A percentile compares a stretch with the other conserved stretches of the same genome.
Conservation (phyloP, 1,140 invertebrate genomes). For the Drosophila neocordata region DNA sequence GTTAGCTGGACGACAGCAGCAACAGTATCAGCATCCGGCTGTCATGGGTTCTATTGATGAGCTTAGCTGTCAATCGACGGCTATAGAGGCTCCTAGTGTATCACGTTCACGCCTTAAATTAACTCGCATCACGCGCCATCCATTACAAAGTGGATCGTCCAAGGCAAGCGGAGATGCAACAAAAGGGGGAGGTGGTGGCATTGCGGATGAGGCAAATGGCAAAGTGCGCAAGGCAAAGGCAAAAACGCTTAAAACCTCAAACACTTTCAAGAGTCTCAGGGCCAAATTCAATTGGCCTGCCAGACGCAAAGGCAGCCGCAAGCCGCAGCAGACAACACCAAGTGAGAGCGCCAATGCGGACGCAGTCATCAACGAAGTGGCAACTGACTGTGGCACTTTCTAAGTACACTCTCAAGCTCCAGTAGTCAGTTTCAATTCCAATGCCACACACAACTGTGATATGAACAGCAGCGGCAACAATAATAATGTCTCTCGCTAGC, state of each 20-base stretch:
- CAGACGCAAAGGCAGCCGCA: constrained; percentile 56
- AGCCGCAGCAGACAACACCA: constrained; percentile 23
- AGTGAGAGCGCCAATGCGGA: constrained; percentile 1
- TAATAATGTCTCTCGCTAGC: constrained; percentile 45
- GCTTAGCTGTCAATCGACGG: constrained; percentile 49
- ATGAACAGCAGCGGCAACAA: constrained; percentile 59
- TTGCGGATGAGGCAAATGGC: constrained; percentile 42
- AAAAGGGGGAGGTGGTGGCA: neutral
- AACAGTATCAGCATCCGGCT: constrained; percentile 33
- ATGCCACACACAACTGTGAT: constrained; percentile 69
- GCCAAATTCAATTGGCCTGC: constrained; percentile 74
- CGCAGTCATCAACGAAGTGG: constrained; percentile 8
- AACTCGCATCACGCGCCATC: constrained; percentile 69
- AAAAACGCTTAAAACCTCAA: constrained; percentile 57
- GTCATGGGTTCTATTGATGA: constrained; percentile 74
- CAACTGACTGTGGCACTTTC: constrained; percentile 45
- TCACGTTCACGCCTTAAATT: constrained; percentile 70
- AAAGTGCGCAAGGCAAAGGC: constrained; percentile 68
- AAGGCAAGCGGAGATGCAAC: neutral
- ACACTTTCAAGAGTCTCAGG: constrained; percentile 54
- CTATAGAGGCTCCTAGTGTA: constrained; percentile 14
- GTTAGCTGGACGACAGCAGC: constrained; percentile 38
- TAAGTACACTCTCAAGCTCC: constrained; percentile 30
- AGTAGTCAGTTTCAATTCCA: constrained; percentile 45
- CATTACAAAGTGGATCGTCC: neutral